These are phyloP conservation scores for Microtus ochrogaster DNA, from an alignment of 2,113 vertebrate genomes.

Conservation along the genomic window DNA sequence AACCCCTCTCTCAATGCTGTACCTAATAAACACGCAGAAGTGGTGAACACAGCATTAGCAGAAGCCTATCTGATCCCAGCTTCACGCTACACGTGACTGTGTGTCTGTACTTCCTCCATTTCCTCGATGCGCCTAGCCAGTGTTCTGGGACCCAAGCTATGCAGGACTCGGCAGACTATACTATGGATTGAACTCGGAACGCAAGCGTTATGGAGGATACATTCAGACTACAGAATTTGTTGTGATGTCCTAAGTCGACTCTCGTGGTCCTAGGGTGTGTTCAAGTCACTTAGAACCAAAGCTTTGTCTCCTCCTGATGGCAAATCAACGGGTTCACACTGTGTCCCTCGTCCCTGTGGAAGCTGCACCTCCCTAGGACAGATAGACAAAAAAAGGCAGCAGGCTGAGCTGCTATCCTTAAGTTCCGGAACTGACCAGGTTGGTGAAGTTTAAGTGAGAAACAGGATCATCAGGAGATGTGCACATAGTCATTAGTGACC, in stretches of 20 bases:
- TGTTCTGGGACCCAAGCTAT: not conserved
- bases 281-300: slow-evolving; percentile 37
- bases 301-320: not conserved
- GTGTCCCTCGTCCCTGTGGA: not conserved
- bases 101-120: not conserved
- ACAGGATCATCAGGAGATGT: not conserved
- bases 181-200: not conserved
- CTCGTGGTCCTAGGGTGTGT: not conserved
- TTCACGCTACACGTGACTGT: not conserved
- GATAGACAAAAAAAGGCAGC: not conserved
- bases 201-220: not conserved
- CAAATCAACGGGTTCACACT: not conserved
- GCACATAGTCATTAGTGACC: not conserved
- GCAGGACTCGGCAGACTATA: not conserved
- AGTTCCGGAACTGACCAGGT: not conserved
- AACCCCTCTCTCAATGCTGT: not conserved
- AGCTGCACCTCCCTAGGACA: not conserved
- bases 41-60: not conserved
- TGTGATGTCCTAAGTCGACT: not conserved
- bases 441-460: not conserved
- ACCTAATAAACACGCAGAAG: not conserved
- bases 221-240: not conserved
- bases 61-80: not conserved
- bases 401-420: not conserved
- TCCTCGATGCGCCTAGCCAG: not conserved